Base-by-base conservation (phyloP, 2,888 invertebrate species). In the Trissonchulus latispiculum region DNA sequence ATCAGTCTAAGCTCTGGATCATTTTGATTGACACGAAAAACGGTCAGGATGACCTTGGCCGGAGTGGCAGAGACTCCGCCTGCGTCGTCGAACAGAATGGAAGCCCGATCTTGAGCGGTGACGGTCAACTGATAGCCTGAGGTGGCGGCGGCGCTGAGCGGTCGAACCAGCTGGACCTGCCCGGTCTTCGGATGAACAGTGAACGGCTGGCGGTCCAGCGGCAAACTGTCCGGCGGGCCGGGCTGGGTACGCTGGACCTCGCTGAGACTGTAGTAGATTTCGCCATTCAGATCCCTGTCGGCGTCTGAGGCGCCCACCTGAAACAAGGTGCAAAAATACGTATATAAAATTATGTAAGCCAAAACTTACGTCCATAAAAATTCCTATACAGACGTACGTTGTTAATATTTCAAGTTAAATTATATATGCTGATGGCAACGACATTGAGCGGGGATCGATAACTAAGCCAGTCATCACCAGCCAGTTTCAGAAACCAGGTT, bases 111-210 rank as follows among this genome's bases (percentile, higher is more conserved):
- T 78, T 90, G 89, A 1, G 93, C 95, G 73, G 91, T 81, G n/a
- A 95, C 91, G 1, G 88, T 88, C 72, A 95, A 84, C 78, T 90
- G 89, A 83, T 92, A 90, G 73, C 88, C 85, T 33, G 8, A 3
- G 8, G 36, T 3, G 1, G 1, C 1, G n/a, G 3, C 70, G 31
- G 29, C 28, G 74, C 78, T 78, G 73, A 95, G 86, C 28, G 90
- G 89, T 77, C 91, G 88, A 62, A 93, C 91, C 29, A 94, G 86
- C 28, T 90, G 90, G 75, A 96, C 89, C 35, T 91, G 89, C 15
- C 96, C 96, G 68, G 91, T 91, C 72, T 93, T 91, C 0, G 95
- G 94, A 84, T 97, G 94, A 74, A 99, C 90, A 48, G 93, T 90
- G 83, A 96, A 97, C 79, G 89, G 89, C 81, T 35, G 28, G 33